These are phyloP conservation scores for Melitaea cinxia DNA, from an alignment of 1,140 invertebrate species.

Conservation along the genomic window DNA sequence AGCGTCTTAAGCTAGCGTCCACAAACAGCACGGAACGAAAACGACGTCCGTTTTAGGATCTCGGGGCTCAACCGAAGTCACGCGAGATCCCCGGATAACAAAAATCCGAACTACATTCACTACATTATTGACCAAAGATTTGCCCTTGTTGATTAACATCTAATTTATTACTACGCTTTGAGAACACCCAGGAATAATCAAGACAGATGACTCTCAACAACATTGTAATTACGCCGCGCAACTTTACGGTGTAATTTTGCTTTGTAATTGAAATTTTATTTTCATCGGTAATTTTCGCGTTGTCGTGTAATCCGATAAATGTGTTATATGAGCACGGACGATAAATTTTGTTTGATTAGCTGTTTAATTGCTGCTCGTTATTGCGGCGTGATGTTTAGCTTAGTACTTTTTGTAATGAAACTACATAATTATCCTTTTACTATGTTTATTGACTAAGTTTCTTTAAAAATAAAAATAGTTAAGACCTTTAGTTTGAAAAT, in stretches of 20 bases:
- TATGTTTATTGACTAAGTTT: too few species aligned
- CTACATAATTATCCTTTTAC: too few species aligned
- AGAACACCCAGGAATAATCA: slow-evolving; percentile 45
- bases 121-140: slow-evolving; percentile 50
- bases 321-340: slow-evolving; percentile 29
- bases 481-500: too few species aligned
- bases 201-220: slow-evolving; percentile 47
- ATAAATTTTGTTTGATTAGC: slow-evolving; percentile 37
- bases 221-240: slow-evolving; percentile 35
- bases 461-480: too few species aligned
- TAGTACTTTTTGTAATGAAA: background rate
- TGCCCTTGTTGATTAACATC: slow-evolving; percentile 53
- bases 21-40: slow-evolving; percentile 20
- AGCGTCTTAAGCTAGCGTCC: slow-evolving; percentile 17
- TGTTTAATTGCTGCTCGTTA: slow-evolving; percentile 18
- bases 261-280: slow-evolving; percentile 41
- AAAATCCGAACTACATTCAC: slow-evolving; percentile 38
- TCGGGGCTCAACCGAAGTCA: slow-evolving; percentile 27
- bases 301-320: slow-evolving; percentile 37
- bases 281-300: slow-evolving; percentile 36
- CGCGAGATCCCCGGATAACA: slow-evolving; percentile 39
- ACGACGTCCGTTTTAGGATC: slow-evolving; percentile 13
- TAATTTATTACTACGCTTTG: slow-evolving; percentile 50
- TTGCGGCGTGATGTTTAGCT: slow-evolving; percentile 6
- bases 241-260: slow-evolving; percentile 21